These are phyloP conservation scores for Philonicus albiceps DNA, from an alignment of 2,888 invertebrate genomes.

Conservation along the genomic window DNA sequence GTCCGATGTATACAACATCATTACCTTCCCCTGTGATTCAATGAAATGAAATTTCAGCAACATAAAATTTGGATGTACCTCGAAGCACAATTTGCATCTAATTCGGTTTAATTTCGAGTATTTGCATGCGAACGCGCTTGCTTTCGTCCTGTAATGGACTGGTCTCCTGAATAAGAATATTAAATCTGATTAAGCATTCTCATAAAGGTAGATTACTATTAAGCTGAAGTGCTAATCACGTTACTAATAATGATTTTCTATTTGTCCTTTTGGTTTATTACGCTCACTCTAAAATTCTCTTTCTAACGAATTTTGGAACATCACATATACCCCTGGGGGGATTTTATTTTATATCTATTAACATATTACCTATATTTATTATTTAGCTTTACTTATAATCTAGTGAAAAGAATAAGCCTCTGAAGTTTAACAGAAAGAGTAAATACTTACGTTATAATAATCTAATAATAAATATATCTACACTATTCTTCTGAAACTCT, in stretches of 20 bases:
- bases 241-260: background rate
- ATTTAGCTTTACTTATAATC: background rate
- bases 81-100: slow-evolving; percentile 26
- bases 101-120: background rate
- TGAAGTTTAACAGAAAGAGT: background rate
- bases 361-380: background rate
- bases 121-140: background rate
- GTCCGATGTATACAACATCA: background rate
- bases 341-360: background rate
- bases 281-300: background rate
- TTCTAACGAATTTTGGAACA: background rate
- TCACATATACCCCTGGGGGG: background rate
- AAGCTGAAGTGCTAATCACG: background rate
- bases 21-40: background rate
- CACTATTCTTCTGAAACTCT: no score
- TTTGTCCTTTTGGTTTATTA: background rate
- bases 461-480: no score
- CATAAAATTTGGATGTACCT: slow-evolving; percentile 24
- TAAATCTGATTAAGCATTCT: slow-evolving; percentile 1
- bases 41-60: background rate
- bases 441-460: background rate
- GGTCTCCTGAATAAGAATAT: background rate
- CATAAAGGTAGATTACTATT: slow-evolving; percentile 17
- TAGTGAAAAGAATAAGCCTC: background rate
- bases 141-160: background rate